These are phyloP conservation scores for Polia nebulosa DNA, from an alignment of 2,888 invertebrate species.

Conservation along the genomic window DNA sequence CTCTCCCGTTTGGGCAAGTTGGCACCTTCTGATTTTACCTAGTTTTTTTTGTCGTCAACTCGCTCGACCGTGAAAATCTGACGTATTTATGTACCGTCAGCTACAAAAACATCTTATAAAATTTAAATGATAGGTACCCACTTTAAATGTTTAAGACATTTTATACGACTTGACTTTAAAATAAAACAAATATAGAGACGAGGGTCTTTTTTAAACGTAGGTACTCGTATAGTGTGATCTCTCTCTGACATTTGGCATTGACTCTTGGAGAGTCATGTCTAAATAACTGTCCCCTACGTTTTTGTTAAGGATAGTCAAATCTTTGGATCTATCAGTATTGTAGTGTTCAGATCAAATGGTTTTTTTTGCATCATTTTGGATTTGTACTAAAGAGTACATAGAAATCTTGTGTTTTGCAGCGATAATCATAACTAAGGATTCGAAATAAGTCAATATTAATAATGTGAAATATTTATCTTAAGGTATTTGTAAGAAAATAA, in stretches of 20 bases:
- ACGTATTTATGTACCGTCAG: not conserved
- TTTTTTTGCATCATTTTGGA: not conserved
- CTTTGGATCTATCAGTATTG: slow-evolving; percentile 43
- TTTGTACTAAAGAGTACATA: not conserved
- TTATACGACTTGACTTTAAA: too few relatives aligned
- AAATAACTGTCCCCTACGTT: slow-evolving; percentile 21
- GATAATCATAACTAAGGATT: not conserved
- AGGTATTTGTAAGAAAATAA: not conserved
- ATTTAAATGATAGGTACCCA: too few relatives aligned
- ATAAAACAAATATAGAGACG: not conserved
- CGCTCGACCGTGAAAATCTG: not conserved
- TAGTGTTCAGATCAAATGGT: slow-evolving; percentile 49
- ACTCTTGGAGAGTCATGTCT: not conserved
- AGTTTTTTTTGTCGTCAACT: not conserved
- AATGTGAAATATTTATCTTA: slow-evolving; percentile 5
- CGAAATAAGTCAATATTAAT: slow-evolving; percentile 16
- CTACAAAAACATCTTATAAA: too few relatives aligned
- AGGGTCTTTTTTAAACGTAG: slow-evolving; percentile 1
- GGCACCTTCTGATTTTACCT: not conserved
- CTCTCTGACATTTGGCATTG: not conserved
- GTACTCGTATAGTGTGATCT: not conserved
- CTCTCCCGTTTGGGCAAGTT: not conserved
- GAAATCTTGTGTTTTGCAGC: not conserved
- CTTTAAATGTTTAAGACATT: too few relatives aligned
- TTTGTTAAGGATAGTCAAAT: slow-evolving; percentile 37